phyloP scores from a whole-genome alignment of 2,113 vertebrate genomes.

The Periophthalmus modestus region DNA sequence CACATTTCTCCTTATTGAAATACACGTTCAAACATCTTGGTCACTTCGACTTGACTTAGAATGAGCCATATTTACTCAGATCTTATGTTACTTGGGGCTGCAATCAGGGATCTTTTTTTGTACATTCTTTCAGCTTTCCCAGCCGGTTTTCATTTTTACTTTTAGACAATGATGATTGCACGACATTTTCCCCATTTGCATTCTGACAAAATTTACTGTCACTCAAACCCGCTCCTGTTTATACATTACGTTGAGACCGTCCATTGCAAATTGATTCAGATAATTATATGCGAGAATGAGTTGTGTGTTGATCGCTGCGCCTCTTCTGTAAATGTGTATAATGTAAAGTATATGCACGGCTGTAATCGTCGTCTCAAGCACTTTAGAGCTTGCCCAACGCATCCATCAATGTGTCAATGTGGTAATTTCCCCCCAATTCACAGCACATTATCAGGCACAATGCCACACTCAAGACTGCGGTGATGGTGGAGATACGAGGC shows the following conservation, averaged over 20 bases:
- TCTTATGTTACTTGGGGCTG: background rate
- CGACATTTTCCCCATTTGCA: background rate
- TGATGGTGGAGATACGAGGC: background rate
- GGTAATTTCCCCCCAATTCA: background rate
- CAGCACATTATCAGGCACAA: constrained; percentile 5
- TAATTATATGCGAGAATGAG: background rate
- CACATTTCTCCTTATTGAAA: no score
- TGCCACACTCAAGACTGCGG: background rate
- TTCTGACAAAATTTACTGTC: background rate
- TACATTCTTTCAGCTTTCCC: background rate
- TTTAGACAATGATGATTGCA: background rate
- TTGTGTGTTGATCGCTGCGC: background rate
- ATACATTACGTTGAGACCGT: background rate
- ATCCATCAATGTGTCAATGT: constrained; percentile 10
- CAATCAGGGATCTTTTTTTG: background rate
- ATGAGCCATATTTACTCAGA: background rate
- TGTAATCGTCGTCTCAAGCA: background rate
- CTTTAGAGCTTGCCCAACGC: background rate
- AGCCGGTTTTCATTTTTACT: background rate
- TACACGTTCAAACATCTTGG: background rate
- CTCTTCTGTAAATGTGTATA: background rate
- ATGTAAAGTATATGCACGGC: background rate
- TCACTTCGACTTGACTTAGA: background rate
- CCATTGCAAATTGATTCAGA: background rate
- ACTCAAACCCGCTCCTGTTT: background rate